Evolutionary conservation across 2,797 vertebrate genomes (phyloP).

Genomic region (Cyclopterus lumpus): DNA sequence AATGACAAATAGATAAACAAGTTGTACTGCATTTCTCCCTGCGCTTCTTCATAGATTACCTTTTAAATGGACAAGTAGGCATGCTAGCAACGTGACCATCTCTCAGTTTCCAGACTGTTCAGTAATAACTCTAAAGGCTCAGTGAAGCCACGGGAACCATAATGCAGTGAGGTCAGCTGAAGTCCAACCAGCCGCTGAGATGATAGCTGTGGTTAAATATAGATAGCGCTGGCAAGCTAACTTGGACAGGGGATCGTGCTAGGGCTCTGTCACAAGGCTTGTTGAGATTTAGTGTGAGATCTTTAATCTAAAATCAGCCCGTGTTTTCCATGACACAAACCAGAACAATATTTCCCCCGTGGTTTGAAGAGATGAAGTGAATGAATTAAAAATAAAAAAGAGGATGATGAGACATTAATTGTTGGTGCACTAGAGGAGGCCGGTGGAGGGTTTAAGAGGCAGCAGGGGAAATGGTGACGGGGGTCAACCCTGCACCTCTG

Average conservation of each 20-base stretch:
- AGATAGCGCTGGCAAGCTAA: conserved; percentile 72
- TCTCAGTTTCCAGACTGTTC: conserved; percentile 1
- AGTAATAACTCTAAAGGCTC: conserved; percentile 17
- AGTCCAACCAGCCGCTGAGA: conserved; percentile 77
- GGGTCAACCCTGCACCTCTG: conserved; percentile 41
- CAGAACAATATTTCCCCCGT: conserved; percentile 59
- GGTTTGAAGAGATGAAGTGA: conserved; percentile 50
- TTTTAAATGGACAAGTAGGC: background rate
- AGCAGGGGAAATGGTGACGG: conserved; percentile 13
- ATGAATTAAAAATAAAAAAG: conserved; percentile 66
- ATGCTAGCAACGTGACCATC: background rate
- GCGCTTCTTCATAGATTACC: background rate
- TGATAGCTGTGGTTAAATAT: conserved; percentile 82
- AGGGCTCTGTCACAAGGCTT: conserved; percentile 68
- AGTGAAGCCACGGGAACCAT: conserved; percentile 58
- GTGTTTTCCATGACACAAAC: conserved; percentile 71
- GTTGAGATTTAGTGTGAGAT: conserved; percentile 66
- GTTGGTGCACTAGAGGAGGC: conserved; percentile 23
- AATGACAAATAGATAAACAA: background rate
- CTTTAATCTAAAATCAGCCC: conserved; percentile 75
- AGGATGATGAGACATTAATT: conserved; percentile 68
- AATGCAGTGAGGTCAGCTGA: conserved; percentile 77
- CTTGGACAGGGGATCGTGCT: conserved; percentile 37
- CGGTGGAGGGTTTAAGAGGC: conserved; percentile 44
- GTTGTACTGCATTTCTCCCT: background rate